These are phyloP conservation scores for Andrena dorsata DNA, from an alignment of 2,888 invertebrate species.

Conservation along the genomic window DNA sequence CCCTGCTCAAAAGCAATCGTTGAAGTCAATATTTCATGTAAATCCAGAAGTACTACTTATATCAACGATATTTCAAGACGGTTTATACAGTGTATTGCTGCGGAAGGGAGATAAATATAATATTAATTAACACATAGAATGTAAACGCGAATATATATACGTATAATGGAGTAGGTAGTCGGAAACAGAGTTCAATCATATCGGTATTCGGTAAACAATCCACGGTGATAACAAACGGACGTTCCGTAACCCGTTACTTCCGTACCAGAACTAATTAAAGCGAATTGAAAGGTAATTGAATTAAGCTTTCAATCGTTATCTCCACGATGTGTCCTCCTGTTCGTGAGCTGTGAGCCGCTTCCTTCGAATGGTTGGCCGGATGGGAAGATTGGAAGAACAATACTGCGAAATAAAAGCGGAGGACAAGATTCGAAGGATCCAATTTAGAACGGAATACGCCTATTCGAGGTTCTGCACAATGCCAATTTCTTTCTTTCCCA, in stretches of 20 bases:
- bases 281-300: slow-evolving; percentile 64
- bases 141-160: not conserved
- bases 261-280: slow-evolving; percentile 49
- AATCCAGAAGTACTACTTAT: slow-evolving; percentile 71
- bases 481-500: slow-evolving; percentile 63
- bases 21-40: slow-evolving; percentile 65
- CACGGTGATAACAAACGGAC: slow-evolving; percentile 23
- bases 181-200: slow-evolving; percentile 16
- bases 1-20: slow-evolving; percentile 51
- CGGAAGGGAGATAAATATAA: not conserved
- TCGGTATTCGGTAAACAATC: slow-evolving; percentile 24
- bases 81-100: not conserved
- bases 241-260: slow-evolving; percentile 42
- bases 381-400: slow-evolving; percentile 62
- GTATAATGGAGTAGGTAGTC: not conserved
- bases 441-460: slow-evolving; percentile 65
- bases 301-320: slow-evolving; percentile 64
- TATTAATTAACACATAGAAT: not conserved
- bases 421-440: slow-evolving; percentile 62
- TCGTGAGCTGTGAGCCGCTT: slow-evolving; percentile 50
- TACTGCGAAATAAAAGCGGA: slow-evolving; percentile 57
- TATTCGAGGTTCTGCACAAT: slow-evolving; percentile 61
- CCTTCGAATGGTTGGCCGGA: slow-evolving; percentile 52
- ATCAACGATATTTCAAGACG: slow-evolving; percentile 10
- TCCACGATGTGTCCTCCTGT: slow-evolving; percentile 30